These are phyloP conservation scores for Plestiodon gilberti DNA, from an alignment of 2,113 vertebrate genomes.

Conservation along the genomic window DNA sequence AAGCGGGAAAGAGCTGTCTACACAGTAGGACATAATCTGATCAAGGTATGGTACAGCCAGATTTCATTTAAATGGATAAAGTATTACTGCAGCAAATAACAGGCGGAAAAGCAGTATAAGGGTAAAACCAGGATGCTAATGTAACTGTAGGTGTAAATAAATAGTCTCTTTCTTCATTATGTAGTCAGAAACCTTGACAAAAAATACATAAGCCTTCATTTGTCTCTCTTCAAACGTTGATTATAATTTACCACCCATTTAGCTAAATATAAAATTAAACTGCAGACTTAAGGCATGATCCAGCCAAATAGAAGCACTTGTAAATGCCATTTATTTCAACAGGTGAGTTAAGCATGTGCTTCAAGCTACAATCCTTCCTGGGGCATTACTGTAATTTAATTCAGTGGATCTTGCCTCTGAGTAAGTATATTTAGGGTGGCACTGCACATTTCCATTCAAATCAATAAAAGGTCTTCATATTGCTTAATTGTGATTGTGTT, in stretches of 20 bases:
- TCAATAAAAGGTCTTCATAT: background rate
- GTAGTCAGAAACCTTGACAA: background rate
- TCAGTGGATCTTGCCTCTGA: background rate
- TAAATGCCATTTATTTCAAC: background rate
- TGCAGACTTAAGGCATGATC: background rate
- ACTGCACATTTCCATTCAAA: background rate
- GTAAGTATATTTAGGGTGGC: background rate
- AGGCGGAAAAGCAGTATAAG: background rate
- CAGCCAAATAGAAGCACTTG: background rate
- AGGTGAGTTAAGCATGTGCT: background rate
- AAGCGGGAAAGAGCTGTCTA: slow-evolving; percentile 78
- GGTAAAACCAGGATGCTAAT: background rate
- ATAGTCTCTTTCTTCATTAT: background rate
- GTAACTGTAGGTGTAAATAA: background rate
- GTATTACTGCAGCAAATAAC: background rate
- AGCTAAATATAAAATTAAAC: slow-evolving; percentile 21
- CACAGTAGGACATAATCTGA: slow-evolving; percentile 91
- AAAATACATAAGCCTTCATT: background rate
- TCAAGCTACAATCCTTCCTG: background rate
- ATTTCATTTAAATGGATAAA: slow-evolving; percentile 21
- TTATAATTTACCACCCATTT: slow-evolving; percentile 4
- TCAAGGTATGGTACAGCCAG: slow-evolving; percentile 83
- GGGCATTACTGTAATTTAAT: background rate
- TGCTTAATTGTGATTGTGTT: background rate
- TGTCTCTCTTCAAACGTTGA: background rate